These are phyloP conservation scores for Menidia beryllina DNA, from an alignment of 2,113 vertebrate species.

Conservation along the genomic window DNA sequence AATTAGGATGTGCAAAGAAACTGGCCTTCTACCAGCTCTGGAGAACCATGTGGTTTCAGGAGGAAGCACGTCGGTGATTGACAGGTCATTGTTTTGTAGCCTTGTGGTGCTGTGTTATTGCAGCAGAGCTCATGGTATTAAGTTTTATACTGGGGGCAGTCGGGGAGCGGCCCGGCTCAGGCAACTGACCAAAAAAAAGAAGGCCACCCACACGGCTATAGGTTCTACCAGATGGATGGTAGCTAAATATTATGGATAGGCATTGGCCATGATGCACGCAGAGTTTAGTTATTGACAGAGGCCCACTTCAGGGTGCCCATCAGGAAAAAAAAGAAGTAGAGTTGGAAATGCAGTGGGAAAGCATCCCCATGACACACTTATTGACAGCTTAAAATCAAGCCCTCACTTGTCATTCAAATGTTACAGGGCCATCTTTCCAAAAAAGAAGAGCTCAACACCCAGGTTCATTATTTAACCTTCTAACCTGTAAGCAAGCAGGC, in stretches of 20 bases:
- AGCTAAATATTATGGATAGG: constrained; percentile 74
- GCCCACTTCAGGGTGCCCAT: neutral
- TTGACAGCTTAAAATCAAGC: neutral
- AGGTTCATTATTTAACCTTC: neutral
- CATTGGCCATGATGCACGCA: constrained; percentile 41
- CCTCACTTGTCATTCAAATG: neutral
- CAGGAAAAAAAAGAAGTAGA: no score
- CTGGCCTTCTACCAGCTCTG: neutral
- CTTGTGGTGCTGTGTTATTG: constrained; percentile 70
- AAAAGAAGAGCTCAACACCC: constrained; percentile 8
- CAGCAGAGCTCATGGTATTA: constrained; percentile 66
- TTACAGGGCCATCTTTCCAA: neutral
- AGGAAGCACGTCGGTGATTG: constrained; percentile 59
- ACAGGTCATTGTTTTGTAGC: constrained; percentile 68
- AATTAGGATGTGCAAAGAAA: constrained; percentile 3
- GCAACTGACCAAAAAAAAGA: constrained; percentile 58
- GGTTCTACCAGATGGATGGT: constrained; percentile 41
- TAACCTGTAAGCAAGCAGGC: constrained; percentile 14
- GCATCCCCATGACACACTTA: neutral
- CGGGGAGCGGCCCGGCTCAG: constrained; percentile 68
- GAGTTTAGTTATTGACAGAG: constrained; percentile 40
- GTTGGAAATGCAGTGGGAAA: no score
- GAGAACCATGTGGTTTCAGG: constrained; percentile 13
- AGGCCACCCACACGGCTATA: constrained; percentile 72
- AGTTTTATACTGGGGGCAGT: constrained; percentile 63